Base-by-base conservation (phyloP, 2,113 vertebrate species). In the Spermophilus dauricus region DNA sequence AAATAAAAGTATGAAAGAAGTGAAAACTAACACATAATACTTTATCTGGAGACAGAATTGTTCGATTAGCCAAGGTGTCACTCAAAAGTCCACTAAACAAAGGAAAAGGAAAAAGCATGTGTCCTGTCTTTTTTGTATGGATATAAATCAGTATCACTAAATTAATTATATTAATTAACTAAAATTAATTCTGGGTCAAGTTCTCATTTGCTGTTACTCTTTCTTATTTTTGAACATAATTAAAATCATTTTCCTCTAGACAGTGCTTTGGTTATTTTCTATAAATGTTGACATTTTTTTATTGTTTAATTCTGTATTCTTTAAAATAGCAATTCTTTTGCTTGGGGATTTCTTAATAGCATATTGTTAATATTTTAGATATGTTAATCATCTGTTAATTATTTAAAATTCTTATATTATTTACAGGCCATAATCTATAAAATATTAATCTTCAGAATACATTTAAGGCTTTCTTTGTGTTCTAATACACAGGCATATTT, bases 401-500 rank as follows among this genome's bases (percentile, higher is more conserved):
- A 91, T 88, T 95, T 88, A 93, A 94, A 93, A 34, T 65, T 78
- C 56, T 39, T 73, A 8, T 30, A 11, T 30, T 87, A 45, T 78
- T 24, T 75, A 30, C 70, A 39, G 39, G 75, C 13, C 13, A 7
- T 67, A 90, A 81, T 80, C 39, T 84, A 3, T 32, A 39, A 8
- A 32, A 58, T 48, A 42, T 3, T 86, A 45, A 65, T 73, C 22
- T 78, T 91, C 20, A 80, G 37, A 69, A 80, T n/a, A 11, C 48
- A 70, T 28, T 24, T 34, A n/a, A 96, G 58, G 26, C 26, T 84
- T 93, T 91, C 53, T 45, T 95, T 48, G 32, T 80, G 20, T 83
- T 34, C 53, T 94, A 34, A 13, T 4, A 42, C 6, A 42, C 8
- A 6, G 22, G 42, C 10, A 63, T 5, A 18, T 75, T 69, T 75